phyloP scores from a whole-genome alignment of 2,888 invertebrate species.

The Acronicta aceris region DNA sequence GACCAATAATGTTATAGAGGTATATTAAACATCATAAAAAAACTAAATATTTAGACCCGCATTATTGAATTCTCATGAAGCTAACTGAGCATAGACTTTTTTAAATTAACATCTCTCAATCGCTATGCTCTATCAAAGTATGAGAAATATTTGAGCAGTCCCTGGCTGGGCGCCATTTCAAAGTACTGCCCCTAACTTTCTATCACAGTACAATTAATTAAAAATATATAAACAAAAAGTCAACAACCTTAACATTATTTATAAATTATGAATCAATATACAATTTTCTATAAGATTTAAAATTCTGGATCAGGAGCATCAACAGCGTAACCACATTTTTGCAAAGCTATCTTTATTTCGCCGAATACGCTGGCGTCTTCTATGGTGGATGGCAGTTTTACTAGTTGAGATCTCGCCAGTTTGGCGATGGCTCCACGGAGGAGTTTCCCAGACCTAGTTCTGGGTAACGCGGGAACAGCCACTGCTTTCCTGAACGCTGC shows the following conservation, averaged over 20 bases:
- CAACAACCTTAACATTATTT: slow-evolving; percentile 1
- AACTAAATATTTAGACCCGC: slow-evolving; percentile 7
- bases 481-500: slow-evolving; percentile 95
- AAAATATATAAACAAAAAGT: slow-evolving; percentile 8
- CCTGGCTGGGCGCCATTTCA: background rate
- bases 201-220: slow-evolving; percentile 47
- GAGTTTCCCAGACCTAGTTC: slow-evolving; percentile 93
- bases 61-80: too few species aligned
- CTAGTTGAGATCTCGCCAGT: slow-evolving; percentile 94
- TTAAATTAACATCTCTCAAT: background rate
- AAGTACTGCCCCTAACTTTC: slow-evolving; percentile 3
- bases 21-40: too few species aligned
- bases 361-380: slow-evolving; percentile 95
- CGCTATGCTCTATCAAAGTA: too few species aligned
- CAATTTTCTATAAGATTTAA: slow-evolving; percentile 44
- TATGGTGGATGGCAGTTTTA: slow-evolving; percentile 95
- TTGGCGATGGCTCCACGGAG: slow-evolving; percentile 95
- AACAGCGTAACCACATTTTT: slow-evolving; percentile 93
- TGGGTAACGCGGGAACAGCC: slow-evolving; percentile 94
- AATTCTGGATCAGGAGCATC: slow-evolving; percentile 91
- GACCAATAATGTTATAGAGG: too few species aligned
- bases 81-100: too few species aligned
- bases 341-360: slow-evolving; percentile 93
- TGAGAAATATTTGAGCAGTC: background rate
- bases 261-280: slow-evolving; percentile 17